Evolutionary conservation across 2,797 vertebrate genomes (phyloP), one percentile per base, ranked within the genome.

Genomic region (Pangasius krempfi): DNA sequence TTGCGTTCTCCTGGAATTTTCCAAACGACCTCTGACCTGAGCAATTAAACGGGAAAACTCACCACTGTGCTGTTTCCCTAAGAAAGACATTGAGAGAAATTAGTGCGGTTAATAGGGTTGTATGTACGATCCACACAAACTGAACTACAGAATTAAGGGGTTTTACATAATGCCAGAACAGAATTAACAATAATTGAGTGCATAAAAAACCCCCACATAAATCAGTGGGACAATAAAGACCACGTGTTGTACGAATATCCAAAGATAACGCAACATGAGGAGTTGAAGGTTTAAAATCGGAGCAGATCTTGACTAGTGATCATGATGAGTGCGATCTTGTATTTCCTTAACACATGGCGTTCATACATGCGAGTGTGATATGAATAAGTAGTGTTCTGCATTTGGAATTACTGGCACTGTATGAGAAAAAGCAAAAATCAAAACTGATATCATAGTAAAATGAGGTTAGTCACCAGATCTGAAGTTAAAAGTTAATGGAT

Each of bases 41-140:
- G 95, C 94, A 82, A 96, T 94, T 86, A 97, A 93, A 79, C 92
- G 94, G 64, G 94, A 94, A 84, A 96, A 96, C 80, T 96, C 95
- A 3, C 89, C 92, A 91, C 92, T 95, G 93, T 97, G 94, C 91
- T 96, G 92, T 92, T 95, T 96, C 56, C 96, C 96, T 97, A 93
- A 47, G 56, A 91, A 64, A 88, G 37, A 84, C 14, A 90, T 33
- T 66, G 58, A 66, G 4, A 66, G 60, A 84, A 4, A 64, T 50
- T 30, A 44, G 14, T 20, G 47, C 13, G 47, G n/a, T 86, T 68
- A 37, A 13, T 66, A 30, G 14, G 6, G 22, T 37, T 60, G 27
- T 14, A 13, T 10, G 9, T 30, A 33, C 70, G 9, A 33, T 33
- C 4, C 18, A 54, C 25, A 25, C 1, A 33, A 27, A 79, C 22